Evolutionary conservation across 2,113 vertebrate species (phyloP).

Genomic region (Phalacrocorax aristotelis): DNA sequence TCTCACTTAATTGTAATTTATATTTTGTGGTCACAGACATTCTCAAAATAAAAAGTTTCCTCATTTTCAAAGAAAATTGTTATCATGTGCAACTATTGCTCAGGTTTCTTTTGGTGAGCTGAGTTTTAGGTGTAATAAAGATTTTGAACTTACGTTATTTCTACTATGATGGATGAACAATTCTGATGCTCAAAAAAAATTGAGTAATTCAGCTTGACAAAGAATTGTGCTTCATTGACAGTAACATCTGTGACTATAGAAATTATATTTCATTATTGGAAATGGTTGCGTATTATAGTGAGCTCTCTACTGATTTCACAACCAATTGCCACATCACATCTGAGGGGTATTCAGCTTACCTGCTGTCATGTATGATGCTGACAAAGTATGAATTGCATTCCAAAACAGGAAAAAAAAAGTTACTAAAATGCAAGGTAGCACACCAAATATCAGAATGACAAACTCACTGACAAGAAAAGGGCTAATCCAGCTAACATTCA

Average conservation of each 20-base stretch:
- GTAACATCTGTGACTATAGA: not conserved
- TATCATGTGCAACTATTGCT: fast-evolving
- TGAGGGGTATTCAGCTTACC: not conserved
- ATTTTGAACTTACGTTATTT: not conserved
- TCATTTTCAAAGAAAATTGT: not conserved
- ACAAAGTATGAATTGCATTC: not conserved
- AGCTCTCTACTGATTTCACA: not conserved
- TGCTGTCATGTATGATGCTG: not conserved
- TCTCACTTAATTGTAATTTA: not conserved
- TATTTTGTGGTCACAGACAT: not conserved
- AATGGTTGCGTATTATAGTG: not conserved
- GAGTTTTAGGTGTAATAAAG: not conserved
- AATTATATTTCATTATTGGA: not conserved
- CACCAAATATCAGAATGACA: not conserved
- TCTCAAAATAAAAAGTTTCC: not conserved
- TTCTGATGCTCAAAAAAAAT: not conserved
- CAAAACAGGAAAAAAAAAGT: not conserved
- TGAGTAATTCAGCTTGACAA: not conserved
- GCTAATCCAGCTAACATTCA: not conserved
- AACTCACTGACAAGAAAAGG: not conserved
- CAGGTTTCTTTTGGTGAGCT: not conserved
- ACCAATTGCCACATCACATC: not conserved
- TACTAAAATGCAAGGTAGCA: not conserved
- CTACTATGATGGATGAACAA: not conserved
- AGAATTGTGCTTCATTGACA: not conserved